phyloP scores from a whole-genome alignment of 1,140 invertebrate species.

The Colletes gigas region DNA sequence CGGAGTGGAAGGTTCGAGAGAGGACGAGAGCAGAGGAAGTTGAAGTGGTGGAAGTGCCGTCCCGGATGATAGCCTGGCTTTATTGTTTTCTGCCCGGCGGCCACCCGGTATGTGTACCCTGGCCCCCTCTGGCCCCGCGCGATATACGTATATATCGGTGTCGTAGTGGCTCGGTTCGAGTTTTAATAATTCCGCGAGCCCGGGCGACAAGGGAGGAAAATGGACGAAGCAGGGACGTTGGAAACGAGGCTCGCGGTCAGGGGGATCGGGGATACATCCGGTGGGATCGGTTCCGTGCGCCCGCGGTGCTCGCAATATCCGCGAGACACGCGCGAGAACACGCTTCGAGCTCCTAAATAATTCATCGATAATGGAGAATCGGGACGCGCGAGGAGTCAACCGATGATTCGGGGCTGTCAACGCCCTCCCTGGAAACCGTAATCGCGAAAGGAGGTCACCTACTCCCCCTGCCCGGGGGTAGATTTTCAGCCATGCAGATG shows the following conservation, averaged over 20 bases:
- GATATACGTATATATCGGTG: slow-evolving; percentile 46
- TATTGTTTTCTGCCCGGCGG: slow-evolving; percentile 71
- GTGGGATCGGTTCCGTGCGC: neutral
- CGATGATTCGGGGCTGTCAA: slow-evolving; percentile 8
- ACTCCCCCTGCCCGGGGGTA: neutral
- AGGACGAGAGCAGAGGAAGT: slow-evolving; percentile 31
- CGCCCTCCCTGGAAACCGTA: neutral
- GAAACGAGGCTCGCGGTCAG: neutral
- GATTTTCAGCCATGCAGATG: slow-evolving; percentile 58
- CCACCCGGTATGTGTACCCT: slow-evolving; percentile 61
- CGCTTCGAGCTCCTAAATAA: slow-evolving; percentile 61
- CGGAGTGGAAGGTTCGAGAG: slow-evolving; percentile 48
- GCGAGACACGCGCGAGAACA: neutral
- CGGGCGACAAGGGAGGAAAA: slow-evolving; percentile 55
- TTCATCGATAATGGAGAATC: slow-evolving; percentile 58
- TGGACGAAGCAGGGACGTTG: slow-evolving; percentile 18
- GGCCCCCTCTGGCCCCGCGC: neutral
- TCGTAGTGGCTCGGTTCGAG: slow-evolving; percentile 61
- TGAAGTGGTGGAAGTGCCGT: slow-evolving; percentile 67
- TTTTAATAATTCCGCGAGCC: slow-evolving; percentile 69
- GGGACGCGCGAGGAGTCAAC: no score
- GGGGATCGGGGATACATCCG: slow-evolving; percentile 36
- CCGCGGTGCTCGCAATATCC: slow-evolving; percentile 52
- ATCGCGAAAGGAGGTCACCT: slow-evolving; percentile 12
- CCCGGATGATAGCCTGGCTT: slow-evolving; percentile 64